phyloP scores from a whole-genome alignment of 2,113 vertebrate genomes.

The Eptatretus burgeri region DNA sequence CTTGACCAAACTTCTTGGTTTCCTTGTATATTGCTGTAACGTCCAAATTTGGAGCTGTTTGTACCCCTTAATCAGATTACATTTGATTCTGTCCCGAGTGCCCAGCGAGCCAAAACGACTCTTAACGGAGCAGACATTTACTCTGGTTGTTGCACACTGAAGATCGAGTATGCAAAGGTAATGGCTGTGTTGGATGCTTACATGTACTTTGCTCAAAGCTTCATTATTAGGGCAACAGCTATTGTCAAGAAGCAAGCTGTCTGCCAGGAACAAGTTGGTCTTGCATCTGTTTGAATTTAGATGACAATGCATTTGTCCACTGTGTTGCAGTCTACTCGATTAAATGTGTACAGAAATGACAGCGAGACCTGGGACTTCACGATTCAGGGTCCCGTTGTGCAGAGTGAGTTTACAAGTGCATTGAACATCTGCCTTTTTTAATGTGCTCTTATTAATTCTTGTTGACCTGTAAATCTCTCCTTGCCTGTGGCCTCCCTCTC shows the following conservation, averaged over 20 bases:
- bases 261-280: background rate
- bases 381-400: constrained; percentile 5
- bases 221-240: background rate
- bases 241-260: background rate
- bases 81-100: constrained; percentile 10
- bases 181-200: background rate
- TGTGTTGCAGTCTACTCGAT: constrained; percentile 9
- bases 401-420: no score
- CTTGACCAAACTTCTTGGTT: no score
- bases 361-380: constrained; percentile 9
- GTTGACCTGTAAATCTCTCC: constrained; percentile 16
- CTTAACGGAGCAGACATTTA: constrained; percentile 10
- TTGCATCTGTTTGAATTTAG: background rate
- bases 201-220: background rate
- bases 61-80: background rate
- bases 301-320: background rate
- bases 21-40: no score
- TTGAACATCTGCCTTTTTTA: constrained; percentile 11
- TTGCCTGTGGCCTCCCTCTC: constrained; percentile 14
- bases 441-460: constrained; percentile 15
- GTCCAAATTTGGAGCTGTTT: no score
- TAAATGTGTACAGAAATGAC: constrained; percentile 10
- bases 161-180: constrained; percentile 10
- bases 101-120: constrained; percentile 9
- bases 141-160: constrained; percentile 9